Evolutionary conservation across 1,140 invertebrate genomes (phyloP), one percentile per base, ranked within the genome.

Genomic region (Amyelois transitella): DNA sequence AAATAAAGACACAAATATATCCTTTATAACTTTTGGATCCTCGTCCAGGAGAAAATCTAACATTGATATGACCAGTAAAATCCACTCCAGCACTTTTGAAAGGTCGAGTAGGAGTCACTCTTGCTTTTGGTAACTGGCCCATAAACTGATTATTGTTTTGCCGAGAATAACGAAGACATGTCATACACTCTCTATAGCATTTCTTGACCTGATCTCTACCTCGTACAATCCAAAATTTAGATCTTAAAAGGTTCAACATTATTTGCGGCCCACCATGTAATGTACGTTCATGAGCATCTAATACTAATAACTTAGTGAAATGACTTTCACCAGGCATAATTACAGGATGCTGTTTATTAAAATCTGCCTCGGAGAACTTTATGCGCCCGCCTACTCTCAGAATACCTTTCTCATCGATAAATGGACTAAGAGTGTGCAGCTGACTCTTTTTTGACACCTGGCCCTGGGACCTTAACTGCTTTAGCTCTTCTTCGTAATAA

Each of bases 171-270:
- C 52, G 19, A 17, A 53, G 14, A 25, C 52, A 53, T 43, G 17
- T 28, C 1, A 25, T 38, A 18, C 52, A 53, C 1, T 48, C 18
- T 24, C 17, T 63, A 32, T 51, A 54, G 18, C 17, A 54, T 14
- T 56, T 56, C 14, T 54, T 54, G 0, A 48, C 44, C 6, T 54
- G 12, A 17, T 54, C 48, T 56, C 22, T 38, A 6, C 43, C 45
- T 18, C 51, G 17, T 8, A 53, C 18, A 10, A 53, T 59, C 57
- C 24, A 18, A 22, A 51, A 14, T 43, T 52, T 14, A 55, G 19
- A 20, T 66, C 66, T 73, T 64, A 77, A 57, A 60, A 69, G 14
- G 49, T 55, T 43, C 57, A 25, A 0, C 69, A 21, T 18, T 66
- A 24, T 5, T 50, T 22, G 18, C 45, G 24, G 14, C 55, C 53